phyloP scores from a whole-genome alignment of 2,888 invertebrate species.

The Cyaniris semiargus region DNA sequence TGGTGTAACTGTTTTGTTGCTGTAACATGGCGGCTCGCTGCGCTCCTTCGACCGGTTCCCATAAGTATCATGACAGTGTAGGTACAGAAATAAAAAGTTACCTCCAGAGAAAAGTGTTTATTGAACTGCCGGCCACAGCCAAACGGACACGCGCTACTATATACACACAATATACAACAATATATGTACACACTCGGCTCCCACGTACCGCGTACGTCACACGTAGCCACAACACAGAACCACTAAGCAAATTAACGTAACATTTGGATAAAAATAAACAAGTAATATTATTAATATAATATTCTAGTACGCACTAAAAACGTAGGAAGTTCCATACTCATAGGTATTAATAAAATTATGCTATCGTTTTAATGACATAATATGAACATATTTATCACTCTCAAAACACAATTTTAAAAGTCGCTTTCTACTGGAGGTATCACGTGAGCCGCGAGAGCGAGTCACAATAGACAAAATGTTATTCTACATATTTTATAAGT shows the following conservation, averaged over 20 bases:
- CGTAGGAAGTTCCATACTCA: not conserved
- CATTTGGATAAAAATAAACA: not conserved
- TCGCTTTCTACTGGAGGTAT: not conserved
- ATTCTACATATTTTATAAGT: not conserved
- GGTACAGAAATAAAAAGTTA: not conserved
- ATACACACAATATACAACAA: constrained; percentile 15
- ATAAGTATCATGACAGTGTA: not conserved
- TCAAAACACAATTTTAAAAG: not conserved
- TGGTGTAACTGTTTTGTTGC: no score
- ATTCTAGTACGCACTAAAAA: not conserved
- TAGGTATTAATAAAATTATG: not conserved
- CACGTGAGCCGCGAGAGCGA: not conserved
- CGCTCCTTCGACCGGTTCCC: no score
- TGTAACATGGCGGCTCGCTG: no score
- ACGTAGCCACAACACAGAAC: not conserved
- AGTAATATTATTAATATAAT: not conserved
- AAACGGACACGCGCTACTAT: constrained; percentile 12
- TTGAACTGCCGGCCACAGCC: not conserved
- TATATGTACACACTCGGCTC: not conserved
- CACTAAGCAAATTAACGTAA: not conserved
- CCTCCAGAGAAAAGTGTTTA: constrained; percentile 8
- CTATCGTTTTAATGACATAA: not conserved
- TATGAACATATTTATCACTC: not conserved
- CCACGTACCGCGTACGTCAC: not conserved
- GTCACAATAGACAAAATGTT: not conserved